phyloP scores from a whole-genome alignment of 2,888 invertebrate genomes.

The Cryptophagus acutangulus region DNA sequence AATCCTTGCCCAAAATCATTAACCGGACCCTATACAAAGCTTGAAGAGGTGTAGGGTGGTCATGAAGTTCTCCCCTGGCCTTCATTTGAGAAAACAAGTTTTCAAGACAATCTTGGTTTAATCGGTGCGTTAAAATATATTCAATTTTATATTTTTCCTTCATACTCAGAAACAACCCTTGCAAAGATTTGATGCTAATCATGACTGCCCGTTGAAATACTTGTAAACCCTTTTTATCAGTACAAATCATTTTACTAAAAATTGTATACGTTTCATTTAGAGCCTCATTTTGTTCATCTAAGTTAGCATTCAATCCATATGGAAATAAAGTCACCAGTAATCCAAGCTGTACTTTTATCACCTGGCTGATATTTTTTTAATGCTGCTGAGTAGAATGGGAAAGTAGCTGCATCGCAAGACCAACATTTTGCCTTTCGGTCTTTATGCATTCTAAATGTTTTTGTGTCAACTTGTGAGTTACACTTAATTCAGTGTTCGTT shows the following conservation, averaged over 20 bases:
- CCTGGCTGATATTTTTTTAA: constrained; percentile 8
- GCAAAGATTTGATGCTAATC: background rate
- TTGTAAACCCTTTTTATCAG: background rate
- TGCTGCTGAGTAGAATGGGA: background rate
- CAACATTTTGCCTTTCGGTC: constrained; percentile 4
- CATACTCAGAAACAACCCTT: background rate
- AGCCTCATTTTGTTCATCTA: constrained; percentile 1
- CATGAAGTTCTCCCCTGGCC: constrained; percentile 1
- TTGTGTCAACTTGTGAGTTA: constrained; percentile 10
- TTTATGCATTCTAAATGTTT: constrained; percentile 23
- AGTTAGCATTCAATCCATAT: constrained; percentile 4
- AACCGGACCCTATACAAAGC: constrained; percentile 5
- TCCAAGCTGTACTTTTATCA: constrained; percentile 1
- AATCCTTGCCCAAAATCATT: background rate
- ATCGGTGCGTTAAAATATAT: constrained; percentile 4
- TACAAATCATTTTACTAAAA: constrained; percentile 1
- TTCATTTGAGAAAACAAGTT: no score
- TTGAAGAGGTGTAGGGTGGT: constrained; percentile 5
- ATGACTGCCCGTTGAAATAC: constrained; percentile 2
- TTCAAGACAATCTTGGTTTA: no score
- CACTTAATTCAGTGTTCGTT: background rate
- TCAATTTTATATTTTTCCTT: constrained; percentile 1
- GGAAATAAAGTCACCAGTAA: constrained; percentile 8
- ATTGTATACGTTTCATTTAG: constrained; percentile 5
- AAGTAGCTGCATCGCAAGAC: constrained; percentile 1